Percentiles rank a stretch among this genome's conserved stretches.
phyloP scores from a whole-genome alignment of 1,140 invertebrate genomes.

The Saccostrea glomerata region DNA sequence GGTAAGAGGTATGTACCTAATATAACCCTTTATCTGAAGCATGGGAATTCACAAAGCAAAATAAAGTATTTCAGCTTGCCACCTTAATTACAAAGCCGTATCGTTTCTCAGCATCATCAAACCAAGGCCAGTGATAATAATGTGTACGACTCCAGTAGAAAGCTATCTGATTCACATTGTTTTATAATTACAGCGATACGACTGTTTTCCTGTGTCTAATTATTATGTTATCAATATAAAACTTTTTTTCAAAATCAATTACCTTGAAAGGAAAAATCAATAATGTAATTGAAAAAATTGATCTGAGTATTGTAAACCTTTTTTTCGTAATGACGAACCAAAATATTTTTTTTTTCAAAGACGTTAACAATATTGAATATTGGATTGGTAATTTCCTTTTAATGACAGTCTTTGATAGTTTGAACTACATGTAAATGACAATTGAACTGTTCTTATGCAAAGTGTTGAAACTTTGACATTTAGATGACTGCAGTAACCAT shows the following conservation, averaged over 20 bases:
- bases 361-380: neutral
- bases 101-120: neutral
- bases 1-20: neutral
- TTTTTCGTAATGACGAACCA: neutral
- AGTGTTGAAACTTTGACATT: neutral
- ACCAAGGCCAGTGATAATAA: neutral
- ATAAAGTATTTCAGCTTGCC: neutral
- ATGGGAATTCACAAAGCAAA: neutral
- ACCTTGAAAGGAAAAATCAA: neutral
- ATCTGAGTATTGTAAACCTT: neutral
- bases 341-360: neutral
- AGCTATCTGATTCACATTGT: conserved; percentile 8
- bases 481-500: no score
- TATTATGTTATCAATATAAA: neutral
- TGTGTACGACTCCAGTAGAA: neutral
- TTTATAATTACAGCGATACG: neutral
- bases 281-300: conserved; percentile 30
- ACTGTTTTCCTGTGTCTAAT: conserved; percentile 6
- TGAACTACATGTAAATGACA: neutral
- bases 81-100: neutral
- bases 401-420: neutral
- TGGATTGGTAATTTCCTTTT: neutral
- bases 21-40: neutral
- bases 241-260: neutral
- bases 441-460: neutral